These are phyloP conservation scores for Anguilla megastoma DNA, from an alignment of 2,797 vertebrate genomes.

Conservation along the genomic window DNA sequence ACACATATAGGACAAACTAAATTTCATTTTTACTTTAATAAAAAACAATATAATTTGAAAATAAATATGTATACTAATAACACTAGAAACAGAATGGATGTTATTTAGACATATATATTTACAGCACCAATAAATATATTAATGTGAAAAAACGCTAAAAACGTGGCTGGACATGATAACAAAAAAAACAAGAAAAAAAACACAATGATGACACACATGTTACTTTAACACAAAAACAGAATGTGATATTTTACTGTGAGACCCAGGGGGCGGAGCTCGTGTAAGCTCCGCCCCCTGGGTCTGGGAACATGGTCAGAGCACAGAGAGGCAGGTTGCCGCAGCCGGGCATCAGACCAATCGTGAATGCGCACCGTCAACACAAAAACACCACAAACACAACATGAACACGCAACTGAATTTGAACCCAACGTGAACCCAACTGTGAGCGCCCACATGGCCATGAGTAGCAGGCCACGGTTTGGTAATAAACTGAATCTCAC, in stretches of 20 bases:
- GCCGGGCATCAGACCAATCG: neutral
- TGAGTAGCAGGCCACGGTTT: neutral
- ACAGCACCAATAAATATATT: constrained; percentile 77
- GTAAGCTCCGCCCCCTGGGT: neutral
- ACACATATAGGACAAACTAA: constrained; percentile 36
- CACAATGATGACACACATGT: constrained; percentile 47
- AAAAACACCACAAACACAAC: neutral
- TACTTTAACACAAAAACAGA: constrained; percentile 64
- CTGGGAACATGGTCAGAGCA: neutral
- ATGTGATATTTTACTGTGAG: constrained; percentile 53
- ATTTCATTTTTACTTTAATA: constrained; percentile 77
- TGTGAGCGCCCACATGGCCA: neutral
- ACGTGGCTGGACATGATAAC: constrained; percentile 59
- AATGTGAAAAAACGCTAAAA: constrained; percentile 74
- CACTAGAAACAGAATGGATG: constrained; percentile 87
- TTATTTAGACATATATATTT: constrained; percentile 66
- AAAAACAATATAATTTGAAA: constrained; percentile 88
- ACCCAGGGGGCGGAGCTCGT: constrained; percentile 34
- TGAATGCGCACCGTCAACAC: constrained; percentile 1
- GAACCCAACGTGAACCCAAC: constrained; percentile 8
- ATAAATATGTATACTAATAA: constrained; percentile 93
- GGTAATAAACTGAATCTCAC: neutral
- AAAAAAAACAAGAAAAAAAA: constrained; percentile 30
- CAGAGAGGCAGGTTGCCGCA: neutral
- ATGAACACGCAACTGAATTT: neutral